These are phyloP conservation scores for Euura saliciscinereae DNA, from an alignment of 1,140 invertebrate species.

Conservation along the genomic window DNA sequence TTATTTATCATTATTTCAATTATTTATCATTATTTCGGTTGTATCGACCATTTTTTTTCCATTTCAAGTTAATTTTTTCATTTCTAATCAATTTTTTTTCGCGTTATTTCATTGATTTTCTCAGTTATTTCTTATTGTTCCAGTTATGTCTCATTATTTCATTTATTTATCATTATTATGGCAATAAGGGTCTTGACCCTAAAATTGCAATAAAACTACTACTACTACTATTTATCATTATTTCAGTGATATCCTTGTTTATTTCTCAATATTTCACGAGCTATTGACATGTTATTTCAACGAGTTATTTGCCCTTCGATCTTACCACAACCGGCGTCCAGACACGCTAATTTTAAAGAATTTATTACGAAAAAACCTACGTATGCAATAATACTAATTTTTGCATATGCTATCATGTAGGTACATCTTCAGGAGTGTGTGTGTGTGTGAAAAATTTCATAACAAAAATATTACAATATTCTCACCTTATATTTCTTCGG, in stretches of 20 bases:
- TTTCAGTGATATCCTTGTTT: too few species aligned
- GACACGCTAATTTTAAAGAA: neutral
- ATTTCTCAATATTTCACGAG: too few species aligned
- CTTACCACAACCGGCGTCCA: neutral
- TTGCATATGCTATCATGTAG: neutral
- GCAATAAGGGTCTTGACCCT: too few species aligned
- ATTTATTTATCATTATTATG: too few species aligned
- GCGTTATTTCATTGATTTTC: too few species aligned
- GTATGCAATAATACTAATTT: neutral
- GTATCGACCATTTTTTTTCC: neutral
- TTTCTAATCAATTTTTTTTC: too few species aligned
- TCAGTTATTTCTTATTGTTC: too few species aligned
- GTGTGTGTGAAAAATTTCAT: neutral
- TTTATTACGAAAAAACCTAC: neutral
- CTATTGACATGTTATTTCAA: too few species aligned
- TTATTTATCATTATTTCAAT: neutral
- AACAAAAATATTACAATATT: neutral
- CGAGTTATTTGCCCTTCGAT: neutral
- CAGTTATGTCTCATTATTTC: too few species aligned
- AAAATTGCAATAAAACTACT: too few species aligned
- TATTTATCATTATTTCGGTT: conserved; percentile 12
- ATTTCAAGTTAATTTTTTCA: too few species aligned
- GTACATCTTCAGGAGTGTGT: neutral
- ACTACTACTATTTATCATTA: too few species aligned
- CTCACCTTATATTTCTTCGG: neutral